phyloP scores from a whole-genome alignment of 53 echinoderm and acorn worm genomes.

The Pentamera pediparva region DNA sequence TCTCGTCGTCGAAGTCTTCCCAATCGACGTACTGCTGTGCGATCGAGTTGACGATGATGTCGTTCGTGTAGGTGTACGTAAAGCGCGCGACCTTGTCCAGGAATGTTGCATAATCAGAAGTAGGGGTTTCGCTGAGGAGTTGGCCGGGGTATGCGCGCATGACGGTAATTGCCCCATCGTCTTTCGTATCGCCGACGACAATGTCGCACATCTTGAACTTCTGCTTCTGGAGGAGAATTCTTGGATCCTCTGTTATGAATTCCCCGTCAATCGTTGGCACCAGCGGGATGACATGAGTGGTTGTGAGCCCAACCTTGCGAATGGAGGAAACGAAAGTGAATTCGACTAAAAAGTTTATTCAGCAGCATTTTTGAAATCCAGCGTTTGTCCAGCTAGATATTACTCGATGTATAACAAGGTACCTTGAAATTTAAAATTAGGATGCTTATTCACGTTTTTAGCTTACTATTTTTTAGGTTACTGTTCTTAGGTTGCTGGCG shows the following conservation, averaged over 20 bases:
- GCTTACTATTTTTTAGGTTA: no score
- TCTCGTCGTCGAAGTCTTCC: constrained; percentile 48
- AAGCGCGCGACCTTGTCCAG: constrained; percentile 34
- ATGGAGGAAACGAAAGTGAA: no score
- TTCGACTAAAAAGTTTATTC: no score
- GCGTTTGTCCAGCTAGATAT: no score
- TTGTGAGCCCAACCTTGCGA: no score
- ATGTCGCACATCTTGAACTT: constrained; percentile 56
- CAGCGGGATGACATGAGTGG: constrained; percentile 54
- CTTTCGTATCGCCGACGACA: constrained; percentile 42
- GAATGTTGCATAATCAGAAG: constrained; percentile 28
- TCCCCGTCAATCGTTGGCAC: constrained; percentile 51
- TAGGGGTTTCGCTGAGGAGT: background rate
- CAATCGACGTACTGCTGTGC: constrained; percentile 71
- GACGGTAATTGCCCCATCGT: constrained; percentile 49
- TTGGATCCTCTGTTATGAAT: constrained; percentile 33
- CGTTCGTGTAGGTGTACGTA: constrained; percentile 52
- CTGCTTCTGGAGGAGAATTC: background rate
- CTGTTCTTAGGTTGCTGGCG: no score
- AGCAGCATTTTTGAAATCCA: no score
- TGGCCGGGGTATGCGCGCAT: constrained; percentile 36
- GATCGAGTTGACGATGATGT: constrained; percentile 49
- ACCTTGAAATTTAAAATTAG: no score
- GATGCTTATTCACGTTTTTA: no score
- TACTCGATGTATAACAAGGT: no score